phyloP scores from a whole-genome alignment of 2,113 vertebrate species.

The Rhipidura dahli region DNA sequence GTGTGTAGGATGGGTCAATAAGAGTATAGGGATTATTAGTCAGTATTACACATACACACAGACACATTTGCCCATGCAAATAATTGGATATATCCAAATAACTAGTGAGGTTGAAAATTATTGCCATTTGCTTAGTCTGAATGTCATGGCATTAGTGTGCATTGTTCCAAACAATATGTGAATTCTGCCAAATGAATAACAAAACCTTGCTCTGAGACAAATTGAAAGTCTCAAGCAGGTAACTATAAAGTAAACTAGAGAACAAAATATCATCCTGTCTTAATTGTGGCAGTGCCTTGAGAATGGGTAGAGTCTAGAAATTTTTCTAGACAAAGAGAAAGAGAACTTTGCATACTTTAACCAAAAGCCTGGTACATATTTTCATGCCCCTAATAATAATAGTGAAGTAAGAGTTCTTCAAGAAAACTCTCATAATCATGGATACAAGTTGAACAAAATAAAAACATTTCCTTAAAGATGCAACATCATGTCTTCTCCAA shows the following conservation, averaged over 20 bases:
- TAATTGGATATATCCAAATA: slow-evolving; percentile 60
- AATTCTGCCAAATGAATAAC: not conserved
- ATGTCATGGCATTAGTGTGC: slow-evolving; percentile 19
- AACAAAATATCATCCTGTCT: not conserved
- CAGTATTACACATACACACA: not conserved
- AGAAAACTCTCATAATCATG: not conserved
- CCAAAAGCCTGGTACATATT: not conserved
- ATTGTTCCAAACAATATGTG: slow-evolving; percentile 6
- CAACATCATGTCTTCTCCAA: not conserved
- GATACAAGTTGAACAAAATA: not conserved
- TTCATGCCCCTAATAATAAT: not conserved
- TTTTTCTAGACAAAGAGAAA: not conserved
- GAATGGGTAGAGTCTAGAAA: not conserved
- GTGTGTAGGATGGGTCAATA: slow-evolving; percentile 37
- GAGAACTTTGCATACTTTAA: not conserved
- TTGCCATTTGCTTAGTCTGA: slow-evolving; percentile 48
- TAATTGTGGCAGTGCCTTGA: not conserved
- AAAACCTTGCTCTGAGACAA: slow-evolving; percentile 3
- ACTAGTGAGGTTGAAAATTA: slow-evolving; percentile 55
- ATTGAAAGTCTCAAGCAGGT: not conserved
- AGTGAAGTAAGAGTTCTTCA: not conserved
- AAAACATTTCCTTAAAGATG: not conserved
- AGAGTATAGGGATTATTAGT: slow-evolving; percentile 38
- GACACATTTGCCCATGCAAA: slow-evolving; percentile 50
- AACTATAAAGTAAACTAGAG: not conserved